Base-by-base conservation (phyloP, 2,888 invertebrate genomes). In the Oscheius onirici region DNA sequence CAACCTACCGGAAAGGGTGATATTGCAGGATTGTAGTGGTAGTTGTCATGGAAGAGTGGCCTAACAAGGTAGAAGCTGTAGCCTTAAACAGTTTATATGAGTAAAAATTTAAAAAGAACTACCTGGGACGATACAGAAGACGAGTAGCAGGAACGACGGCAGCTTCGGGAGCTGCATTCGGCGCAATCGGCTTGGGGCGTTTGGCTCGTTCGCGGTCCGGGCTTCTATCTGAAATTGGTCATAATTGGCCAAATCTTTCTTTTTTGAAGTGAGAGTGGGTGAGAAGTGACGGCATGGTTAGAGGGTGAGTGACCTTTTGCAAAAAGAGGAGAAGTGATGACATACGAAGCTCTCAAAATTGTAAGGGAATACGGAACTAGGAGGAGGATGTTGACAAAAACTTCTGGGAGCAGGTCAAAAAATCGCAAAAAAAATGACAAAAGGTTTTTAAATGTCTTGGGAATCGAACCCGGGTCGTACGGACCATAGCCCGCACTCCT, bases 1-100 rank as follows among this genome's bases (percentile, higher is more conserved):
- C 11, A 46, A 46, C 61, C 22, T 43, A 61, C 61, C 15, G 61
- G 61, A 43, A 61, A 61, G 8, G 61, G 44, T 13, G 61, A 61
- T 43, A 61, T 61, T 15, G 61, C 61, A 15, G 61, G 61, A 61
- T 44, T 61, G 24, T 46, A 11, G 61, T 61, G 61, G 24, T 61
- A 61, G 24, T 46, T 61, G 24, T 61, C 46, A 15, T 46, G 40
- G 20, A 40, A 41, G n/a, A 20, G 34, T 22, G 34, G 41, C 41
- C 58, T 34, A 41, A 58, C 28, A 1, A 58, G 10, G n/a, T 58
- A 58, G 40, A 58, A 40, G 20, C 58, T 40, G 15, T 17, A 15
- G 3, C 54, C 54, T 28, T 2, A 34, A 55, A 28, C 15, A 20
- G 2, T 24, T 6, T 10, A 2, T 3, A 28, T n/a, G 5, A 5